Evolutionary conservation across 2,888 invertebrate species (phyloP).

Genomic region (Brenthis hecate): DNA sequence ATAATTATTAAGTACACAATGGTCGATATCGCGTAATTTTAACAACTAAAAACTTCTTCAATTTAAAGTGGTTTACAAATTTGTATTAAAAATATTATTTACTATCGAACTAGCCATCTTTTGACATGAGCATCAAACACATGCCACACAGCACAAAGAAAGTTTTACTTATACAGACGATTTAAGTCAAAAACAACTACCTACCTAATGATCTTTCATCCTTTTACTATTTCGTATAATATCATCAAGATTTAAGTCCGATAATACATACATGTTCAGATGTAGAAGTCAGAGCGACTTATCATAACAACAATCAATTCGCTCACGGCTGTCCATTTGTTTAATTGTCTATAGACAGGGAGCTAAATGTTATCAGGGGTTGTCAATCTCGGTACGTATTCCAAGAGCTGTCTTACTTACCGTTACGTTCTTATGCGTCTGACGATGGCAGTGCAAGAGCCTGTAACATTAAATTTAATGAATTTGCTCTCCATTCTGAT

Average conservation of each 20-base stretch:
- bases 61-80: too few relatives aligned
- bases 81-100: too few relatives aligned
- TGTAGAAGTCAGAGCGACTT: slow-evolving; percentile 62
- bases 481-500: slow-evolving; percentile 3
- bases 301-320: slow-evolving; percentile 77
- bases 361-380: slow-evolving; percentile 75
- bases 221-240: slow-evolving; percentile 14
- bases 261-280: slow-evolving; percentile 38
- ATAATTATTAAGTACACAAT: too few relatives aligned
- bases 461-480: slow-evolving; percentile 7
- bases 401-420: slow-evolving; percentile 24
- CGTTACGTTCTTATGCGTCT: slow-evolving; percentile 24
- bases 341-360: slow-evolving; percentile 73
- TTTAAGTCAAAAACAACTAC: too few relatives aligned
- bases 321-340: slow-evolving; percentile 74
- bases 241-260: slow-evolving; percentile 29
- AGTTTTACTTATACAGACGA: too few relatives aligned
- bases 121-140: too few relatives aligned
- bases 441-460: neutral
- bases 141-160: too few relatives aligned
- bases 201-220: slow-evolving; percentile 6
- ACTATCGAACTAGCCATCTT: too few relatives aligned
- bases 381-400: slow-evolving; percentile 65
- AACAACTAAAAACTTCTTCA: too few relatives aligned
- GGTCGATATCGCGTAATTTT: too few relatives aligned